A percentile compares a stretch with the other conserved stretches of the same genome.
These are phyloP conservation scores for Pedicia rivosa DNA, from an alignment of 2,888 invertebrate genomes.

Conservation along the genomic window DNA sequence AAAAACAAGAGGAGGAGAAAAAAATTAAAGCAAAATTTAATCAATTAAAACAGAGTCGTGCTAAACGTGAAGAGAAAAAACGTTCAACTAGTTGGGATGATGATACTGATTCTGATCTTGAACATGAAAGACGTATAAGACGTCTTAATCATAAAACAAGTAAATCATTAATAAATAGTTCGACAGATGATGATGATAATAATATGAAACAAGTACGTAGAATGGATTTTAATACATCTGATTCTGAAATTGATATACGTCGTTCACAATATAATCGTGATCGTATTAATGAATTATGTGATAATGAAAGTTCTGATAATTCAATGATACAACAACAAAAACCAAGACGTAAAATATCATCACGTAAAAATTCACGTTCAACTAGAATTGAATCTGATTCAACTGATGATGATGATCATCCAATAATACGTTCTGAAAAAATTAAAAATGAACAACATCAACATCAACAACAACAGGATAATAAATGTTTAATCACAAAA, in stretches of 20 bases:
- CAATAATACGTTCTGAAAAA: neutral
- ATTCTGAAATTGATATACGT: slow-evolving; percentile 35
- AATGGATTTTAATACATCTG: slow-evolving; percentile 31
- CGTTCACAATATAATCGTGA: slow-evolving; percentile 34
- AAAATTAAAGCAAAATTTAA: slow-evolving; percentile 82
- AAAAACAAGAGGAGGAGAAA: slow-evolving; percentile 80
- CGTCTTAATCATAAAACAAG: slow-evolving; percentile 14
- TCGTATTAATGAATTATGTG: slow-evolving; percentile 32
- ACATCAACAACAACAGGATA: too few species aligned
- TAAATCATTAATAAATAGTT: slow-evolving; percentile 33
- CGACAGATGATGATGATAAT: slow-evolving; percentile 36
- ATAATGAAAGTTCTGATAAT: slow-evolving; percentile 26
- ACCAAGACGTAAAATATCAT: slow-evolving; percentile 37
- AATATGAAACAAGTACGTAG: slow-evolving; percentile 19
- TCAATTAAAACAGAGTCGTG: slow-evolving; percentile 72
- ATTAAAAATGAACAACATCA: slow-evolving; percentile 31
- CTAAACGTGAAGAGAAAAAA: slow-evolving; percentile 78
- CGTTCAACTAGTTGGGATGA: slow-evolving; percentile 79
- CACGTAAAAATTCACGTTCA: slow-evolving; percentile 50
- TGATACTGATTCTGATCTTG: slow-evolving; percentile 56
- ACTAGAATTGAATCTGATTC: slow-evolving; percentile 60
- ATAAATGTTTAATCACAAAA: slow-evolving; percentile 28
- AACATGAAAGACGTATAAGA: slow-evolving; percentile 22
- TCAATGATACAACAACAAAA: slow-evolving; percentile 17
- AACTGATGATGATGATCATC: slow-evolving; percentile 45